A percentile compares a stretch with the other conserved stretches of the same genome.
Evolutionary conservation across 2,113 vertebrate genomes (phyloP).

Genomic region (Condylura cristata): DNA sequence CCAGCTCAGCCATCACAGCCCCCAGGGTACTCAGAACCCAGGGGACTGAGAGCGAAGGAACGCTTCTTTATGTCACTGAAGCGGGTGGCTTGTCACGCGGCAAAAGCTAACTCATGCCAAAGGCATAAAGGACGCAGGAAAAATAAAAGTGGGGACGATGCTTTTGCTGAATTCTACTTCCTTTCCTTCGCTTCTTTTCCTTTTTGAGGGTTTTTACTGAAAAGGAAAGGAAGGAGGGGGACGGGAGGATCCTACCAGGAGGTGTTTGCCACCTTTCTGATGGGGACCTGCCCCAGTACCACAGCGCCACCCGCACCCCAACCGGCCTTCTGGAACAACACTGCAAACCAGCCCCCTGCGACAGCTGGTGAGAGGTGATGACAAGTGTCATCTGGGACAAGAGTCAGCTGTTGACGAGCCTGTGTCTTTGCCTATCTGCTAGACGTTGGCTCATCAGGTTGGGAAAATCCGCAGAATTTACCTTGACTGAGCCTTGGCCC

Average conservation of each 20-base stretch:
- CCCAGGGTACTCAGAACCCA: neutral
- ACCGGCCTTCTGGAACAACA: neutral
- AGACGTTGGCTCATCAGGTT: neutral
- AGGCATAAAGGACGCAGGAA: neutral
- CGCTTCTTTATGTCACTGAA: neutral
- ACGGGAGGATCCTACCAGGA: neutral
- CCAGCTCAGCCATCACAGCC: neutral
- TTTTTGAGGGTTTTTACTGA: neutral
- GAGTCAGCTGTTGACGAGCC: neutral
- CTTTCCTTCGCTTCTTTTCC: neutral
- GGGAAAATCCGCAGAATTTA: neutral
- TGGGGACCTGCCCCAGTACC: no score
- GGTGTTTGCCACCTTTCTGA: neutral
- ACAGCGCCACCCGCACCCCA: accelerated
- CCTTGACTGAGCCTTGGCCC: neutral
- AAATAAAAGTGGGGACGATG: no score
- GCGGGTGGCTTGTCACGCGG: neutral
- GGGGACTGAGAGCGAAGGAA: neutral
- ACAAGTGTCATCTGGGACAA: neutral
- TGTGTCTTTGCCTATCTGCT: neutral
- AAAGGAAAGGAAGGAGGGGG: no score
- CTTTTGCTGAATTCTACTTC: neutral
- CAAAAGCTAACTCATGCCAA: neutral
- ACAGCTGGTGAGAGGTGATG: no score
- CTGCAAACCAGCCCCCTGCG: no score